phyloP scores from a whole-genome alignment of 2,113 vertebrate genomes.

The Phylloscopus trochiloides region DNA sequence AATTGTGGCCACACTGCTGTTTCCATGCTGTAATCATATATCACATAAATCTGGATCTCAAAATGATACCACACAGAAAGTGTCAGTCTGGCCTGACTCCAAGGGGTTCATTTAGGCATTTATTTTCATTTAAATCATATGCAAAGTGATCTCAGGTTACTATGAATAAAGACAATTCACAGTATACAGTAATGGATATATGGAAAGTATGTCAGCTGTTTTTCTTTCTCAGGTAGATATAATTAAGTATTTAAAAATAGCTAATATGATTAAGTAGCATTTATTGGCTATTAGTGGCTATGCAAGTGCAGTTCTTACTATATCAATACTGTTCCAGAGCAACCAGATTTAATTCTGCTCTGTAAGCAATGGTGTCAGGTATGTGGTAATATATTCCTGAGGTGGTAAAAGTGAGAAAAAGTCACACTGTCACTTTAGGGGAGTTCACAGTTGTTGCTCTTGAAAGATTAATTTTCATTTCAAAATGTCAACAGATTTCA shows the following conservation, averaged over 20 bases:
- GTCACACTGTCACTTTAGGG: neutral
- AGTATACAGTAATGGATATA: neutral
- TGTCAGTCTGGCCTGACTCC: neutral
- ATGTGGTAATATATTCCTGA: neutral
- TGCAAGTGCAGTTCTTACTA: neutral
- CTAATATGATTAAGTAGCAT: neutral
- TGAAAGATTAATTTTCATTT: neutral
- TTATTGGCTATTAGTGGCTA: neutral
- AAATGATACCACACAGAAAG: neutral
- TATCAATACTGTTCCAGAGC: neutral
- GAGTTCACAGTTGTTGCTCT: neutral
- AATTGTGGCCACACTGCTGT: neutral
- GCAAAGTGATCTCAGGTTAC: neutral
- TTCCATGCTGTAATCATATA: neutral
- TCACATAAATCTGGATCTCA: neutral
- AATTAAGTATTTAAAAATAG: neutral
- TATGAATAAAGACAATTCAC: neutral
- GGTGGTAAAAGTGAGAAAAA: neutral
- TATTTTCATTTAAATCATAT: slow-evolving; percentile 11
- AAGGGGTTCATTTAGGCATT: slow-evolving; percentile 1
- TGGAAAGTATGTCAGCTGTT: neutral
- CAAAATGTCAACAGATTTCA: neutral
- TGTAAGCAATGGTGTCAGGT: neutral
- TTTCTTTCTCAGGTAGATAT: neutral
- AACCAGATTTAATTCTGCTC: neutral